Conservation (phyloP, 2,888 invertebrate genomes). For the Octonoba sinensis region DNA sequence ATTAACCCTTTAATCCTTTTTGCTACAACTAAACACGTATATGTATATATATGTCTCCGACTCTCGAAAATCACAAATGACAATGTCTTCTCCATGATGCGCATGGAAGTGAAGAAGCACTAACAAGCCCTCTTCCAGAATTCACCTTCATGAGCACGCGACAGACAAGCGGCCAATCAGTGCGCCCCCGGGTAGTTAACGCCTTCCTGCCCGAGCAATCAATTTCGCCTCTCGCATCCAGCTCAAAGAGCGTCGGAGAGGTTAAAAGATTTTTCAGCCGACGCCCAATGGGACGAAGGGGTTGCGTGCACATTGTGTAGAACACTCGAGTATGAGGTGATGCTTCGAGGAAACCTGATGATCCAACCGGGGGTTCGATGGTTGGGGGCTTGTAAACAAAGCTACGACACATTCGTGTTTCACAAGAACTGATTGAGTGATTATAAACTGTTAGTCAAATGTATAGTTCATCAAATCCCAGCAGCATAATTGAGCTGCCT, state of each 20-base stretch:
- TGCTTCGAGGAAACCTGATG: too few relatives aligned
- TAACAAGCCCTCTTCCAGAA: slow-evolving; percentile 40
- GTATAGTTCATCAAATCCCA: too few relatives aligned
- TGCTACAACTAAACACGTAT: too few relatives aligned
- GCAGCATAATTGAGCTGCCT: too few relatives aligned
- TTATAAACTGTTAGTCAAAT: too few relatives aligned
- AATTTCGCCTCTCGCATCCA: slow-evolving; percentile 42
- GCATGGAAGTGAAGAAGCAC: slow-evolving; percentile 2
- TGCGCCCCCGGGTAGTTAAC: slow-evolving; percentile 47
- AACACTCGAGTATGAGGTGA: background rate
- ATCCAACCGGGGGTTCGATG: too few relatives aligned
- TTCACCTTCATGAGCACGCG: slow-evolving; percentile 48
- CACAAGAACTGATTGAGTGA: too few relatives aligned
- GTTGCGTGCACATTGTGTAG: slow-evolving; percentile 30
- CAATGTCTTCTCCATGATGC: too few relatives aligned
- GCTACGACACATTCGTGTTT: too few relatives aligned
- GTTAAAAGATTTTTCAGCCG: background rate
- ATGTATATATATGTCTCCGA: background rate
- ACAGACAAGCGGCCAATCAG: slow-evolving; percentile 46
- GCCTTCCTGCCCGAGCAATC: slow-evolving; percentile 49
- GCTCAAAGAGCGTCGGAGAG: background rate
- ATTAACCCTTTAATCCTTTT: too few relatives aligned
- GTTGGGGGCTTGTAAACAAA: too few relatives aligned
- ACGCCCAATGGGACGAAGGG: slow-evolving; percentile 32
- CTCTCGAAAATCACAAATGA: slow-evolving; percentile 7